Evolutionary conservation across 2,888 invertebrate species (phyloP).

Genomic region (Lasioglossum lativentre): DNA sequence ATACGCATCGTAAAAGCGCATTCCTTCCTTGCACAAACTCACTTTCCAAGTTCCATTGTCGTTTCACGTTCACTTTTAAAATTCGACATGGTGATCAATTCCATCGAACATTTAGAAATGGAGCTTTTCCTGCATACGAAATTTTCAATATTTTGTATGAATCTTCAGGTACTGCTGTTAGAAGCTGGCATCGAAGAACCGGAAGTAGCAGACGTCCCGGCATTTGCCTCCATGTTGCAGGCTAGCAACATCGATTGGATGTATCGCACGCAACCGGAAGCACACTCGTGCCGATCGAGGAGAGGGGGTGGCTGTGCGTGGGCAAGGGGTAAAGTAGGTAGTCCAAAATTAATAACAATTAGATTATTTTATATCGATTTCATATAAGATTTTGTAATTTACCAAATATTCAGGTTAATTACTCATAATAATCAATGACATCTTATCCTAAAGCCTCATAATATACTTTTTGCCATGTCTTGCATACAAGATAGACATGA

Average conservation of each 20-base stretch:
- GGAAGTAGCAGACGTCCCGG: slow-evolving; percentile 88
- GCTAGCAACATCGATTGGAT: slow-evolving; percentile 88
- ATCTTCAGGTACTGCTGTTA: slow-evolving; percentile 86
- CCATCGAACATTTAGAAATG: too few relatives aligned
- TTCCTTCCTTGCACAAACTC: neutral
- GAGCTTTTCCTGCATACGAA: neutral
- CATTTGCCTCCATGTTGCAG: slow-evolving; percentile 86
- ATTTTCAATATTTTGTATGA: neutral
- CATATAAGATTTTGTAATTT: too few relatives aligned
- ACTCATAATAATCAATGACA: too few relatives aligned
- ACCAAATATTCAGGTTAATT: too few relatives aligned
- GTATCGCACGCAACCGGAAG: slow-evolving; percentile 89
- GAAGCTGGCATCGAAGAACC: slow-evolving; percentile 90
- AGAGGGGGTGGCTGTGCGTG: slow-evolving; percentile 87
- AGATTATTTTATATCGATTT: neutral
- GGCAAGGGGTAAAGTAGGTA: slow-evolving; percentile 87
- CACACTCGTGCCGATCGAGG: slow-evolving; percentile 87
- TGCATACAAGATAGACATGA: neutral
- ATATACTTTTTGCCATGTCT: too few relatives aligned
- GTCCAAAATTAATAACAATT: neutral
- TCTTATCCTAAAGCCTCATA: too few relatives aligned
- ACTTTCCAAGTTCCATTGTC: neutral
- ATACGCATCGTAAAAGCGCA: neutral
- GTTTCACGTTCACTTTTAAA: neutral
- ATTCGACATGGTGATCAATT: neutral